Evolutionary conservation across 1,140 invertebrate species (phyloP).

Genomic region (Olivierus martensii): DNA sequence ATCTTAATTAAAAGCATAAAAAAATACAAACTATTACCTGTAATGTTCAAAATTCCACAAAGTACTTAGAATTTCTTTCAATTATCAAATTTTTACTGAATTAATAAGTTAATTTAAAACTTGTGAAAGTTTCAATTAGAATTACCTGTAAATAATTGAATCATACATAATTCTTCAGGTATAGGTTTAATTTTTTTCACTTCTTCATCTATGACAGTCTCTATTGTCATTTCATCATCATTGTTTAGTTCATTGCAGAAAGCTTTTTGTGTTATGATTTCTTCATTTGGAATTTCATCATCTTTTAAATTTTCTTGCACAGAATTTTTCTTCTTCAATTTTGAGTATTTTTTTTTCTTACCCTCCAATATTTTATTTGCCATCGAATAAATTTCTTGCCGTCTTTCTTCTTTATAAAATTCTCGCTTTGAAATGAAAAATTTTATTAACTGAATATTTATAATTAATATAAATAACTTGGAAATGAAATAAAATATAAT

Average conservation of each 20-base stretch:
- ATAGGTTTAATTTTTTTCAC: conserved; percentile 37
- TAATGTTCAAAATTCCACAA: too few species aligned
- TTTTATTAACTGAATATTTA: conserved; percentile 24
- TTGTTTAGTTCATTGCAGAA: conserved; percentile 16
- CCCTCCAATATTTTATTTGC: conserved; percentile 48
- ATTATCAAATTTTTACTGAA: too few species aligned
- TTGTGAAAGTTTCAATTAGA: too few species aligned
- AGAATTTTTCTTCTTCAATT: neutral
- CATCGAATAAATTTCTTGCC: conserved; percentile 37
- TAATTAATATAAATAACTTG: conserved; percentile 10
- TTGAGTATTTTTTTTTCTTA: conserved; percentile 41
- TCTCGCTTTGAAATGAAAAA: conserved; percentile 19
- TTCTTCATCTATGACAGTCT: conserved; percentile 43
- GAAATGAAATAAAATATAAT: too few species aligned
- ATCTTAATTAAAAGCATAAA: too few species aligned
- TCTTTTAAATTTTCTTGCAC: neutral
- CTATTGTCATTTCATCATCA: conserved; percentile 33
- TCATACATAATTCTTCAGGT: conserved; percentile 22
- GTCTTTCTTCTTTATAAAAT: conserved; percentile 42
- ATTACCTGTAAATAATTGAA: conserved; percentile 30
- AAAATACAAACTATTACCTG: too few species aligned
- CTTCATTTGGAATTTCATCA: neutral
- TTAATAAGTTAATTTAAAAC: too few species aligned
- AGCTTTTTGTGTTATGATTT: neutral
- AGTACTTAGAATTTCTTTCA: too few species aligned